phyloP scores from a whole-genome alignment of 2,797 vertebrate species.

The Otolemur crassicaudatus region DNA sequence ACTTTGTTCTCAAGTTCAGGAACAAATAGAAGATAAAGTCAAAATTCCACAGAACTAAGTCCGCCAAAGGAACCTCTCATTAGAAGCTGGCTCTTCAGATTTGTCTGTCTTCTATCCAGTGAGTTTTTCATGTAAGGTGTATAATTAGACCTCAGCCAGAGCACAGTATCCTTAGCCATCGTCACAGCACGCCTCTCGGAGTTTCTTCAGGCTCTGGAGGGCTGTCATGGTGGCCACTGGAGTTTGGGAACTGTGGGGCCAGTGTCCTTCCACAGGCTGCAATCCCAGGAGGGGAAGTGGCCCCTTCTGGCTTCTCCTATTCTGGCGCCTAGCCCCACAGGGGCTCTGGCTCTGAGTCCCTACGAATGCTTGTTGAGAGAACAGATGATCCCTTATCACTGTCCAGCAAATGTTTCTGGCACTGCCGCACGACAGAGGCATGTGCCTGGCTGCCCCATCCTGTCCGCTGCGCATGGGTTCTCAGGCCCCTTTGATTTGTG shows the following conservation, averaged over 20 bases:
- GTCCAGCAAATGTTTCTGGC: not conserved
- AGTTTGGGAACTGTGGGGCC: no score
- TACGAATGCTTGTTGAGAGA: not conserved
- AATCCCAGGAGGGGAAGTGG: fast-evolving
- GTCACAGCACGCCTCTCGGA: fast-evolving
- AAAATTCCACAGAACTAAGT: not conserved
- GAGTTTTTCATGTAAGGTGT: not conserved
- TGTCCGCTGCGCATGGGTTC: not conserved
- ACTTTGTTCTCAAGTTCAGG: not conserved
- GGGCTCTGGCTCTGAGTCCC: no score
- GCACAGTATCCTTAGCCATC: no score
- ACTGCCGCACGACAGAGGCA: not conserved
- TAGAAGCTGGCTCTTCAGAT: not conserved
- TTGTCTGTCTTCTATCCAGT: not conserved
- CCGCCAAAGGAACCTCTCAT: not conserved
- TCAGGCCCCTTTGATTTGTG: not conserved
- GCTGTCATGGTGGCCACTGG: not conserved
- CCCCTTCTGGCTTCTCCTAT: not conserved
- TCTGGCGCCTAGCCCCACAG: no score
- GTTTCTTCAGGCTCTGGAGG: not conserved
- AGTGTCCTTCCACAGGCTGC: not conserved
- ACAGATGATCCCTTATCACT: no score
- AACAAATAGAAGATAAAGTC: not conserved
- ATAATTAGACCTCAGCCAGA: not conserved
- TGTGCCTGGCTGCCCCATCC: not conserved